Percentiles rank a stretch among this genome's conserved stretches.
Evolutionary conservation across 2,888 invertebrate genomes (phyloP).

Genomic region (Limnephilus rhombicus): DNA sequence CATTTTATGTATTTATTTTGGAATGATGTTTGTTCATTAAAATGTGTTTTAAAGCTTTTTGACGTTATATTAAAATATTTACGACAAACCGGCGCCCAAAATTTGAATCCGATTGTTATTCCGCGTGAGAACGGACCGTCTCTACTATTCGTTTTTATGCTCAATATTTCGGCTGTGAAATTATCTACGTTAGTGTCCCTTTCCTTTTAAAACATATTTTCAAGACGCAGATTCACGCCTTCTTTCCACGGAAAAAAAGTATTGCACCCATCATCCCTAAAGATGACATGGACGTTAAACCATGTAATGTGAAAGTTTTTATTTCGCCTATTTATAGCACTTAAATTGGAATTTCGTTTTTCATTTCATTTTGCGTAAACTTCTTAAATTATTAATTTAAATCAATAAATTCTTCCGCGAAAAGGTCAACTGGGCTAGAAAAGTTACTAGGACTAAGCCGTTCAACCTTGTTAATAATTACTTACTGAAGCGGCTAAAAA

Average conservation of each 20-base stretch:
- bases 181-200: no score
- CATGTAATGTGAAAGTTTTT: no score
- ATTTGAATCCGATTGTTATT: neutral
- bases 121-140: no score
- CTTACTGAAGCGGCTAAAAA: neutral
- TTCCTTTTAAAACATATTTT: neutral
- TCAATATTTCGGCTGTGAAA: no score
- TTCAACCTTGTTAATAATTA: neutral
- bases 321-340: no score
- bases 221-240: no score
- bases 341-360: no score
- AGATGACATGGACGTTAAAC: no score
- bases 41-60: neutral
- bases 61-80: neutral
- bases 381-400: neutral
- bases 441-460: neutral
- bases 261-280: no score
- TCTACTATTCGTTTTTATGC: no score
- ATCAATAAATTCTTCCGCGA: neutral
- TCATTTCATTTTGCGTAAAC: no score
- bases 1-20: neutral
- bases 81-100: neutral
- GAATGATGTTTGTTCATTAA: neutral
- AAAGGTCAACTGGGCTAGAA: neutral
- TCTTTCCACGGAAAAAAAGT: no score